phyloP scores from a whole-genome alignment of 2,888 invertebrate species.

The Willowsia nigromaculata region DNA sequence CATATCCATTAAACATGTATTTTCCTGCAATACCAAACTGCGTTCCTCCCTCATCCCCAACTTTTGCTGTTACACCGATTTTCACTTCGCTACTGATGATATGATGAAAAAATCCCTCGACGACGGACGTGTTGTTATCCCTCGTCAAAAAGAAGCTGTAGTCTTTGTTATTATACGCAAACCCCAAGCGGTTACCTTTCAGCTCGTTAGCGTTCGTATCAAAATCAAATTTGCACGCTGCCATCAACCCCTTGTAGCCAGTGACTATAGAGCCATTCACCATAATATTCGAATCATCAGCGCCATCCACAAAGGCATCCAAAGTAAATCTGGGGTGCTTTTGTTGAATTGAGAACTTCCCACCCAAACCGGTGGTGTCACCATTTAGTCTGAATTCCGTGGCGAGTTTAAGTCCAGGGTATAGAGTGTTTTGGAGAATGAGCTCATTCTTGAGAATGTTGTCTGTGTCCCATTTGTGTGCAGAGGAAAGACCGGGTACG shows the following conservation, averaged over 20 bases:
- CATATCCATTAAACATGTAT: conserved; percentile 37
- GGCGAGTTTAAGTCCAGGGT: conserved; percentile 46
- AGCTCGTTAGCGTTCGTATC: conserved; percentile 32
- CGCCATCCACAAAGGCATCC: conserved; percentile 17
- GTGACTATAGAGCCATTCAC: conserved; percentile 35
- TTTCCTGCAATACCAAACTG: conserved; percentile 23
- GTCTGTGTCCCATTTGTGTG: conserved; percentile 64
- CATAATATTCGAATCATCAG: conserved; percentile 12
- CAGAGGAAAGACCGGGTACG: neutral
- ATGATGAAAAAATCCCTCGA: conserved; percentile 50
- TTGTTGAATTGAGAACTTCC: conserved; percentile 23
- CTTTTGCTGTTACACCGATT: neutral
- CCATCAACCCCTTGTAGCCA: conserved; percentile 48
- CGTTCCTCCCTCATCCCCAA: conserved; percentile 22
- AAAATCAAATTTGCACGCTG: conserved; percentile 43
- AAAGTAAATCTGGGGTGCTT: conserved; percentile 49
- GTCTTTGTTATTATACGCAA: conserved; percentile 24
- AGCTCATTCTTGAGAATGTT: conserved; percentile 52
- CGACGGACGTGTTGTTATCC: neutral
- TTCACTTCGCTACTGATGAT: conserved; percentile 38
- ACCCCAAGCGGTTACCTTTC: conserved; percentile 34
- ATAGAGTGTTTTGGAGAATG: conserved; percentile 26
- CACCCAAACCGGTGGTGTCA: neutral
- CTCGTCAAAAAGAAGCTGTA: conserved; percentile 24
- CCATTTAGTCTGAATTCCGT: neutral